Evolutionary conservation across 2,113 vertebrate species (phyloP).

Genomic region (Scytalopus superciliaris): DNA sequence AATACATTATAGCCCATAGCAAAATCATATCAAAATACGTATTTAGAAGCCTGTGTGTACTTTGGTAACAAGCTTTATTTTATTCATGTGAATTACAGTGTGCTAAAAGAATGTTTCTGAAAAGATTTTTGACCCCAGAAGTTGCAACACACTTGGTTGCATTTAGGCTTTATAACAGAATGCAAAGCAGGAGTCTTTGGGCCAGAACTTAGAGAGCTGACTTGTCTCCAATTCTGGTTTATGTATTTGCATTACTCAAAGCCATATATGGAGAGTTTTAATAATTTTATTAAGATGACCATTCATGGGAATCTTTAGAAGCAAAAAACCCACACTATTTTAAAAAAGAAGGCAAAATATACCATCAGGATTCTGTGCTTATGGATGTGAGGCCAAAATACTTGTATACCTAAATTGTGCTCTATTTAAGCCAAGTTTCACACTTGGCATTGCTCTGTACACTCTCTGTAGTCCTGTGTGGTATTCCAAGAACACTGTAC

Average conservation of each 20-base stretch:
- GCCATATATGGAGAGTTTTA: background rate
- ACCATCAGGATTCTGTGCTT: background rate
- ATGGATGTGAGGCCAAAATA: background rate
- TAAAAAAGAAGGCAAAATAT: background rate
- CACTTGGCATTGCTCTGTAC: background rate
- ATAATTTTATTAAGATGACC: background rate
- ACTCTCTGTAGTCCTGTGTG: background rate
- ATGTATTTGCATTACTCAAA: background rate
- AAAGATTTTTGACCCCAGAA: background rate
- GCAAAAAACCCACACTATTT: background rate
- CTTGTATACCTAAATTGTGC: background rate
- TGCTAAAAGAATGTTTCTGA: background rate
- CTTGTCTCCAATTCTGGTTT: background rate
- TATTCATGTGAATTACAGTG: background rate
- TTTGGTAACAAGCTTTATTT: background rate
- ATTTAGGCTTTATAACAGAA: background rate
- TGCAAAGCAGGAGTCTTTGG: background rate
- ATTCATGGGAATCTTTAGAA: background rate
- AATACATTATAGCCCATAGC: background rate
- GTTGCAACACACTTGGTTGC: fast-evolving
- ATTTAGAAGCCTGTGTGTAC: background rate
- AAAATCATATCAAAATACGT: background rate
- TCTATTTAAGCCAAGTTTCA: background rate
- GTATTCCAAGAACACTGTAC: background rate
- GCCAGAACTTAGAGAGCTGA: background rate